Conservation (phyloP, 1,140 invertebrate genomes). For the Dendrolimus punctatus region DNA sequence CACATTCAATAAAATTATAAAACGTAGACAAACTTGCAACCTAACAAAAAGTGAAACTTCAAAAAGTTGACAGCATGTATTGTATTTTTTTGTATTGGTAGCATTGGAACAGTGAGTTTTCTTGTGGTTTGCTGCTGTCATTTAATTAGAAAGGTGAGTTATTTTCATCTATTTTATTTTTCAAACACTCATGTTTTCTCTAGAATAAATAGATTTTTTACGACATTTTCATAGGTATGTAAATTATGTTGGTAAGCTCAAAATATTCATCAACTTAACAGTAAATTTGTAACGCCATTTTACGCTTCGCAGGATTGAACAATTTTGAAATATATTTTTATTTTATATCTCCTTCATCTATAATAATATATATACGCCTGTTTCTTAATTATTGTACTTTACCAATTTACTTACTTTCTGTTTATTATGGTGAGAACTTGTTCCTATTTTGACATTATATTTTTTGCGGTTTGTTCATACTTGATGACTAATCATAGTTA, state of each 20-base stretch:
- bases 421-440: too few species aligned
- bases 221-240: conserved; percentile 3
- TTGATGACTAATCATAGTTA: conserved; percentile 58
- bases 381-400: not conserved
- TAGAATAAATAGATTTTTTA: conserved; percentile 3
- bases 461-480: conserved; percentile 17
- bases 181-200: conserved; percentile 1
- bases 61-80: conserved; percentile 2
- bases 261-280: conserved; percentile 21
- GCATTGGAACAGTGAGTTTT: conserved; percentile 52
- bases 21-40: conserved; percentile 18
- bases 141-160: conserved; percentile 58
- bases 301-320: conserved; percentile 26
- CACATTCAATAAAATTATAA: too few species aligned
- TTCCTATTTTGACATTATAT: not conserved
- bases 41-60: not conserved
- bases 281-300: conserved; percentile 59
- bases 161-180: conserved; percentile 28
- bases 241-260: not conserved
- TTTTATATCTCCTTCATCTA: too few species aligned
- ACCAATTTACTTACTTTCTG: too few species aligned
- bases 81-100: conserved; percentile 28
- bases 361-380: conserved; percentile 11
- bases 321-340: not conserved
- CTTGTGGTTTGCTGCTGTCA: conserved; percentile 62